These are phyloP conservation scores for Synergus itoensis DNA, from an alignment of 2,888 invertebrate species.

Conservation along the genomic window DNA sequence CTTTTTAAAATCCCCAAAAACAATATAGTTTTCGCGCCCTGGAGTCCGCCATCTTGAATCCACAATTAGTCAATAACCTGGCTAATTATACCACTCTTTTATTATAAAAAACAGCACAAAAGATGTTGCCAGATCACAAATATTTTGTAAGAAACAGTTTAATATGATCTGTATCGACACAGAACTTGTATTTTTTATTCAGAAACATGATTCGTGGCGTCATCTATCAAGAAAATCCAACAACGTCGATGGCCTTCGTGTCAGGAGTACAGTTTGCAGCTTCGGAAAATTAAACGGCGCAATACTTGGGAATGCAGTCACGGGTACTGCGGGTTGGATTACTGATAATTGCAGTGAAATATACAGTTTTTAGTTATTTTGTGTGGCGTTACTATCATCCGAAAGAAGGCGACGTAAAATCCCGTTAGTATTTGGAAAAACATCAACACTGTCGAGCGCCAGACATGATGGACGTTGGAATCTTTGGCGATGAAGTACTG, in stretches of 20 bases:
- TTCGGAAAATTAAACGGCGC: conserved; percentile 12
- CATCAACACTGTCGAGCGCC: neutral
- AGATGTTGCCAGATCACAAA: neutral
- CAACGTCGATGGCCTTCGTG: neutral
- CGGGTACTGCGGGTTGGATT: conserved; percentile 64
- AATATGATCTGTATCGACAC: neutral
- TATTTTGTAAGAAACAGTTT: neutral
- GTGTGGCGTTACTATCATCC: conserved; percentile 61
- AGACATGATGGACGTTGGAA: conserved; percentile 4
- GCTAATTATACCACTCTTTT: neutral
- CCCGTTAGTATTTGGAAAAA: conserved; percentile 44
- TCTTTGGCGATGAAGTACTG: conserved; percentile 22
- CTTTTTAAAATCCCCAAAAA: neutral
- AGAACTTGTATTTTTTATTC: neutral
- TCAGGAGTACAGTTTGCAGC: neutral
- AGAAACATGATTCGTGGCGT: neutral
- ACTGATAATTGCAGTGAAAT: conserved; percentile 67
- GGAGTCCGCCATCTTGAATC: neutral
- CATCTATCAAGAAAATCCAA: neutral
- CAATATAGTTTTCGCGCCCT: neutral
- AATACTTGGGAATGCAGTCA: conserved; percentile 58
- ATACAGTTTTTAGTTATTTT: conserved; percentile 65
- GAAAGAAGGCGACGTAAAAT: conserved; percentile 41
- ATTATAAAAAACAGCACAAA: neutral
- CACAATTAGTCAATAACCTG: neutral